Evolutionary conservation across 2,888 invertebrate genomes (phyloP), one percentile per base, ranked within the genome.

Genomic region (Metalampra italica): DNA sequence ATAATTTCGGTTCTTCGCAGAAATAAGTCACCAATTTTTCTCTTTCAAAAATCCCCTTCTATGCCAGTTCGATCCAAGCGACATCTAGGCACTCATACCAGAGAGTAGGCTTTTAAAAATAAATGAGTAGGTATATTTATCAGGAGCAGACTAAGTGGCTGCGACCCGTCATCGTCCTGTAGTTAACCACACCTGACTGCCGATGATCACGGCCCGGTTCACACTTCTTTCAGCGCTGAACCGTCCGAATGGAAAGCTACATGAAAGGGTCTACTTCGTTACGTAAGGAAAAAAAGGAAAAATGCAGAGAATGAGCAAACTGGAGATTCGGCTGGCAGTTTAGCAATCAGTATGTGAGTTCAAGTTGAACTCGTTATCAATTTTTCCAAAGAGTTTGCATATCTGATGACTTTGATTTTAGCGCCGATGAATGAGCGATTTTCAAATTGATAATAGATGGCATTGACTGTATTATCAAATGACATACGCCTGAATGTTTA

Each of bases 161-260:
- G 65, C 50, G 58, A 63, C 53, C 63, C 59, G 66, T 75, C 71
- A 66, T 64, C 72, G 76, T 70, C 74, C 75, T 73, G 71, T 56
- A 67, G 78, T 79, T 78, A 75, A 62, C 64, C 66, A 80, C 86
- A 83, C 81, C 82, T 82, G 84, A 82, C 71, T 81, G 81, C 64
- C 71, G 69, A 69, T 68, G 74, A 77, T 83, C 71, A 83, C 84
- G 77, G 80, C 60, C 78, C 73, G 82, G 54, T 82, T 82, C 74
- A 82, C 84, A 78, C 78, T 85, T 85, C 83, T 83, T 84, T 80
- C 80, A 83, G 77, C 75, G 71, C 62, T 67, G 73, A 82, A 72
- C 78, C 82, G 84, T 56, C 82, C 77, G 77, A 71, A 82, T 69
- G 85, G 85, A 85, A 84, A 83, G 70, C 72, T 68, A 84, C 86